Evolutionary conservation across 2,113 vertebrate genomes (phyloP).

Genomic region (Octodon degus): DNA sequence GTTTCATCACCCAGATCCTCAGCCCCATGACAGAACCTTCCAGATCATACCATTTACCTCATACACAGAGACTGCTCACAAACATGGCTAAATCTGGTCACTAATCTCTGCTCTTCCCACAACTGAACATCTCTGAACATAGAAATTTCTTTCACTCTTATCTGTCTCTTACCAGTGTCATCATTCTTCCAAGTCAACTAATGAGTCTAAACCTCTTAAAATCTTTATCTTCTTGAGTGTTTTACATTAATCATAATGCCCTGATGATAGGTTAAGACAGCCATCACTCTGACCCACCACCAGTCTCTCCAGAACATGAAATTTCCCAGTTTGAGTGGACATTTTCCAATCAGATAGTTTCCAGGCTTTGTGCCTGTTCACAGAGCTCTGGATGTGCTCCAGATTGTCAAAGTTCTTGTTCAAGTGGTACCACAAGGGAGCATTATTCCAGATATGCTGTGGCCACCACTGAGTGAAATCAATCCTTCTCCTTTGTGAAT

Average conservation of each 20-base stretch:
- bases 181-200: not conserved
- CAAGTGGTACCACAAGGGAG: not conserved
- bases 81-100: not conserved
- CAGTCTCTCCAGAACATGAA: constrained; percentile 37
- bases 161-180: not conserved
- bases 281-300: not conserved
- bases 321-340: not conserved
- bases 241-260: not conserved
- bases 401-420: constrained; percentile 11
- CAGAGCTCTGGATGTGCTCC: not conserved
- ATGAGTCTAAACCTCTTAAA: constrained; percentile 12
- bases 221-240: not conserved
- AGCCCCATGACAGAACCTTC: not conserved
- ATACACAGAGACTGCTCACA: not conserved
- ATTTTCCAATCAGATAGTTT: constrained; percentile 15
- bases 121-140: not conserved
- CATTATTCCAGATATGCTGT: not conserved
- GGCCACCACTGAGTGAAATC: not conserved
- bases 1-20: not conserved
- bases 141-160: not conserved
- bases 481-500: not conserved
- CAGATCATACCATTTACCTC: not conserved
- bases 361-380: not conserved
- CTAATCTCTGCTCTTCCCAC: not conserved
- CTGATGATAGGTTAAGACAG: not conserved